Evolutionary conservation across 1,140 invertebrate species (phyloP).

Genomic region (Solenopsis invicta): DNA sequence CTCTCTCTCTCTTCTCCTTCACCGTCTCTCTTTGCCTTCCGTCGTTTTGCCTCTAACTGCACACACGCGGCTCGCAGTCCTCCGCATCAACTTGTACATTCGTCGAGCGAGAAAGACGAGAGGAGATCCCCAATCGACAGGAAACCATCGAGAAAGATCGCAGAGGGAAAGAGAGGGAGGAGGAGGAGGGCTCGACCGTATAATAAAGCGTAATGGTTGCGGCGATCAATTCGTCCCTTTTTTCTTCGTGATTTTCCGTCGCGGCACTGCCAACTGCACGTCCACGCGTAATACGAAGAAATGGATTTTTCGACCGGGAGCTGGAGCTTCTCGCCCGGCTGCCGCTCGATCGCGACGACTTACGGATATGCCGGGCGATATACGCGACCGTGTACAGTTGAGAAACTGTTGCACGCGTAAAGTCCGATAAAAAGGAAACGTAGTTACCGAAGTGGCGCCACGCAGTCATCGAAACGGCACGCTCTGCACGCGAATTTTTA

Average conservation of each 20-base stretch:
- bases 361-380: neutral
- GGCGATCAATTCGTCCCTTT: conserved; percentile 78
- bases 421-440: conserved; percentile 39
- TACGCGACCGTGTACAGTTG: neutral
- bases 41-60: conserved; percentile 55
- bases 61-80: neutral
- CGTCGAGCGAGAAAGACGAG: neutral
- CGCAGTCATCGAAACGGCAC: conserved; percentile 3
- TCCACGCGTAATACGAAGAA: conserved; percentile 62
- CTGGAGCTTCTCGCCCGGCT: neutral
- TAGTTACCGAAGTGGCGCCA: conserved; percentile 38
- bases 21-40: conserved; percentile 18
- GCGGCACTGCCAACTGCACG: conserved; percentile 52
- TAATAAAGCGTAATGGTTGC: conserved; percentile 83
- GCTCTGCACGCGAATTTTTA: conserved; percentile 9
- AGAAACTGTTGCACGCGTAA: conserved; percentile 47
- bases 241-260: conserved; percentile 77
- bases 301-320: conserved; percentile 60
- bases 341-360: conserved; percentile 2
- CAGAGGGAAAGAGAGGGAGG: conserved; percentile 64
- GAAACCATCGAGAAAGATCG: conserved; percentile 70
- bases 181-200: conserved; percentile 75
- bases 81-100: conserved; percentile 17
- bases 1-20: too few relatives aligned
- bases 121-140: conserved; percentile 67